phyloP scores from a whole-genome alignment of 2,797 vertebrate genomes.

The Vespertilio murinus region DNA sequence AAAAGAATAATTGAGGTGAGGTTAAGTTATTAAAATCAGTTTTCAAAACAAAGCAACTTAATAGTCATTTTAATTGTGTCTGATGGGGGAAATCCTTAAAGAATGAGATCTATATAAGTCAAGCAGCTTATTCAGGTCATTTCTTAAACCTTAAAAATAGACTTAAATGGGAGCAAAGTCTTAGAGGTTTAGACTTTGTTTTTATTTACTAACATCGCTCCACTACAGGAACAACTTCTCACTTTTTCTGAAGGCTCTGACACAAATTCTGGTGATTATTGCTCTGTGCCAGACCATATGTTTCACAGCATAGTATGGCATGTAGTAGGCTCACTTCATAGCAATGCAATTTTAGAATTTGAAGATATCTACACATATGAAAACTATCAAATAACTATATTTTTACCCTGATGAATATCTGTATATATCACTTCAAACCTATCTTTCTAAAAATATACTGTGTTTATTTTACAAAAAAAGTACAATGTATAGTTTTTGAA shows the following conservation, averaged over 20 bases:
- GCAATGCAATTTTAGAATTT: conserved; percentile 25
- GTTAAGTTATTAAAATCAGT: conserved; percentile 5
- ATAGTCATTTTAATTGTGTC: neutral
- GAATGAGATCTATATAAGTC: neutral
- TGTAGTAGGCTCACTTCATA: conserved; percentile 38
- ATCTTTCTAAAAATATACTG: conserved; percentile 39
- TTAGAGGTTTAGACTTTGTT: neutral
- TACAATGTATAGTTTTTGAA: conserved; percentile 69
- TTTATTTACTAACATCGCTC: conserved; percentile 44
- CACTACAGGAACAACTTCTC: neutral
- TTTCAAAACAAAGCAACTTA: conserved; percentile 49
- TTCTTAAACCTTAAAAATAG: conserved; percentile 21
- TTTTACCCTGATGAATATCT: conserved; percentile 56
- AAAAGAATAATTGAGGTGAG: conserved; percentile 20
- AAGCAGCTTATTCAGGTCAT: neutral
- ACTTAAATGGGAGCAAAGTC: neutral
- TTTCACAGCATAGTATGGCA: neutral
- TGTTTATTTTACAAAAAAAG: conserved; percentile 61
- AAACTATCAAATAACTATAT: conserved; percentile 55
- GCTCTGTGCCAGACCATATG: neutral
- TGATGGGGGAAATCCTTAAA: neutral
- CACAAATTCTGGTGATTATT: conserved; percentile 6
- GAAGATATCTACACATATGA: conserved; percentile 22
- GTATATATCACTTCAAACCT: conserved; percentile 54
- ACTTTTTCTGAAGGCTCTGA: conserved; percentile 17